Base-by-base conservation (phyloP, 92 coral and sea anemone species). In the Ricordea florida region DNA sequence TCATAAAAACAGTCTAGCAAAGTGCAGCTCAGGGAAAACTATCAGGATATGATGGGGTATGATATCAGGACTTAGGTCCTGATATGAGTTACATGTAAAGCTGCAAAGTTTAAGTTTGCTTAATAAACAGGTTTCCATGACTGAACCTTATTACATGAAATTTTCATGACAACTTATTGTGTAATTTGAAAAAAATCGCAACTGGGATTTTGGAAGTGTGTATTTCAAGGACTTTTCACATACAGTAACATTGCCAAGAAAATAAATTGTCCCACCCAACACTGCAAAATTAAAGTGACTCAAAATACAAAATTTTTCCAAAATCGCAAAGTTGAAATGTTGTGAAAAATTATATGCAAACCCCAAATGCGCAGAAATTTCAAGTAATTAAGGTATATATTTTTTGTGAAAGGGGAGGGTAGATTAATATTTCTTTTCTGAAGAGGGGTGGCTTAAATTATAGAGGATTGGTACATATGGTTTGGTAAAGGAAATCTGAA, bases 51-150 rank as follows among this genome's bases (percentile, higher is more conserved):
- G 23, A 47, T 30, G 32, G 40, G 62, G 40, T 28, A 55, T 55
- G 40, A 55, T 55, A 55, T 30, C 16, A 55, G 20, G 62, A 28
- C 40, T 55, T 26, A 28, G 6, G 37, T 55, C 55, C 55, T 47
- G 55, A 47, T 47, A 47, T 47, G 55, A 47, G 55, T 47, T n/a
- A n/a, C n/a, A n/a, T n/a, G n/a, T 47, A 47, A 47, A 10, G 55
- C 55, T 47, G n/a, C 55, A 47, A 47, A 47, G 55, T 47, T 4
- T 47, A 47, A 47, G 23, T 47, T 47, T 47, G 55, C 55, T 47
- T 47, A 43, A 43, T 43, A 16, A 43, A 43, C 49, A 43, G 18
- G 49, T 22, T 43, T 43, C 49, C 49, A 43, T 14, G 49, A 43
- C 18, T n/a, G n/a, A 43, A 16, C 49, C 18, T 14, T 14, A 47